Percentiles rank a stretch among this genome's conserved stretches.
Evolutionary conservation across 2,113 vertebrate genomes (phyloP).

Genomic region (Ivindomyrus marchei): DNA sequence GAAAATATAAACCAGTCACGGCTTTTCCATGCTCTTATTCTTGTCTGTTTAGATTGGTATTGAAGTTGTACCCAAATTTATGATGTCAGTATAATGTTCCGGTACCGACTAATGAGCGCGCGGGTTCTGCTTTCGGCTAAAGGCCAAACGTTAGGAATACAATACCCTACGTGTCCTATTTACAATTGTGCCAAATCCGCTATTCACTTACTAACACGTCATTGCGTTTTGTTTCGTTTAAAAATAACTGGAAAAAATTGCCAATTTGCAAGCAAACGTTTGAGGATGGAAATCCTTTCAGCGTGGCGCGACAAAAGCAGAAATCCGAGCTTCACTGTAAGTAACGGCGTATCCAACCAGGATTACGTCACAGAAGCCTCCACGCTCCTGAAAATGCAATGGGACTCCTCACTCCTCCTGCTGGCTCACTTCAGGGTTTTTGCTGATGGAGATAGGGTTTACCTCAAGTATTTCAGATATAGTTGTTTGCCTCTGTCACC

Average conservation of each 20-base stretch:
- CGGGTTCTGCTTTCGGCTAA: background rate
- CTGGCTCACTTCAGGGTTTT: background rate
- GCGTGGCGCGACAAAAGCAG: background rate
- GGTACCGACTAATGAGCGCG: background rate
- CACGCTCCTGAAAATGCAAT: background rate
- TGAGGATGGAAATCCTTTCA: background rate
- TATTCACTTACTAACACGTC: background rate
- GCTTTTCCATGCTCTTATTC: background rate
- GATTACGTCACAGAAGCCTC: background rate
- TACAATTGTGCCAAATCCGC: background rate
- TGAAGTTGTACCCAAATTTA: background rate
- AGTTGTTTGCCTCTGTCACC: background rate
- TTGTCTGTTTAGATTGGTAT: background rate
- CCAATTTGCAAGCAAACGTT: background rate
- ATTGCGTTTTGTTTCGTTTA: background rate
- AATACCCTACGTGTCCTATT: background rate
- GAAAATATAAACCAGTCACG: background rate
- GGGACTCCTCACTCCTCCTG: background rate
- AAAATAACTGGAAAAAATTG: background rate
- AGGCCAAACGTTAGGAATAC: background rate
- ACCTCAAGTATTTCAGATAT: background rate
- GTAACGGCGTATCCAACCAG: background rate
- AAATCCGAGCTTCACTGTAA: background rate
- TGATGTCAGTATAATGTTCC: background rate
- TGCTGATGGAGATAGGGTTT: background rate